Evolutionary conservation across 1,140 invertebrate species (phyloP).

Genomic region (Drosophila malerkotliana): DNA sequence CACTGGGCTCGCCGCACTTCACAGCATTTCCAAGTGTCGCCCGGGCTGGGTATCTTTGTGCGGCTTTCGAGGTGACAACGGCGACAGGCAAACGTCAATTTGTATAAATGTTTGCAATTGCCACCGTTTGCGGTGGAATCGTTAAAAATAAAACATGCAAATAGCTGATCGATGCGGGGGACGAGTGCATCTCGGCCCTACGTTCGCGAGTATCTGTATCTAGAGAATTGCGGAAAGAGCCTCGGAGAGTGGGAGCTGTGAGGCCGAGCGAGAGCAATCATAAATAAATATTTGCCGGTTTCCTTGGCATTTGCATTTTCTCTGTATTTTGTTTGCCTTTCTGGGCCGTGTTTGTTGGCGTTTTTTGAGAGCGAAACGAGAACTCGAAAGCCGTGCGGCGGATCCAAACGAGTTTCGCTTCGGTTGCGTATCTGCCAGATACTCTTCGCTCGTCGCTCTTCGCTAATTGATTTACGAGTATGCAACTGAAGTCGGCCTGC

Average conservation of each 20-base stretch:
- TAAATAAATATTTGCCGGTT: conserved; percentile 64
- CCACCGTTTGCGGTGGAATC: conserved; percentile 49
- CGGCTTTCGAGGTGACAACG: conserved; percentile 58
- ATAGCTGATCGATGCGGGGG: conserved; percentile 20
- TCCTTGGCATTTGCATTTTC: conserved; percentile 40
- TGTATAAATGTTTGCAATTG: conserved; percentile 70
- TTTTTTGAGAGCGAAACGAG: conserved; percentile 35
- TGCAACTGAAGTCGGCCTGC: conserved; percentile 11
- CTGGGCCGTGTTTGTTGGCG: conserved; percentile 19
- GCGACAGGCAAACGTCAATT: conserved; percentile 66
- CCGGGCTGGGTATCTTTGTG: conserved; percentile 34
- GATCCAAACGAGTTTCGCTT: conserved; percentile 53
- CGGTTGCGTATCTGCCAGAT: conserved; percentile 47
- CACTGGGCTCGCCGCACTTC: conserved; percentile 7
- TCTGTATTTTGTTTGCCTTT: conserved; percentile 15
- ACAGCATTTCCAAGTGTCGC: conserved; percentile 6
- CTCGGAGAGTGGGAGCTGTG: no score
- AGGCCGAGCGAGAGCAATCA: conserved; percentile 35
- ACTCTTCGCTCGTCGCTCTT: conserved; percentile 37
- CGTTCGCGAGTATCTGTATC: conserved; percentile 3
- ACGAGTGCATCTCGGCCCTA: conserved; percentile 6
- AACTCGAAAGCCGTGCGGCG: background rate
- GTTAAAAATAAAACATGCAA: conserved; percentile 55
- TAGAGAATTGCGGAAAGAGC: background rate
- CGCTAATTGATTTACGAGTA: conserved; percentile 57